Evolutionary conservation across 1,140 invertebrate genomes (phyloP).

Genomic region (Mizuhopecten yessoensis): DNA sequence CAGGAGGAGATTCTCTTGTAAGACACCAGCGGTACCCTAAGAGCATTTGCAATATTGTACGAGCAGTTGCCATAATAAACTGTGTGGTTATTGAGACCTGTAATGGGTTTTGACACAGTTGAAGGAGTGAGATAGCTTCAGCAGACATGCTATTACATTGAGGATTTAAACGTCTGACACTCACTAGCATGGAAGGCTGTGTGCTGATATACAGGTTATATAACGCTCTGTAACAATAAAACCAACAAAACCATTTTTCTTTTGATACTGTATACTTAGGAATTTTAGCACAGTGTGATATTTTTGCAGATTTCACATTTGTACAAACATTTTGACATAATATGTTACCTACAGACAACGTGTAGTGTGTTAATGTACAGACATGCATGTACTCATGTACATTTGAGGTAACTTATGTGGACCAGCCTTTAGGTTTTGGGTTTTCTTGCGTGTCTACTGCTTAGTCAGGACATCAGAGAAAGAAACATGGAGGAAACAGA

Average conservation of each 20-base stretch:
- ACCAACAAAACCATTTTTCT: not conserved
- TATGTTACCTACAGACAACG: too few species aligned
- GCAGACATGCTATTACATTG: constrained; percentile 19
- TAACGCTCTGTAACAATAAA: not conserved
- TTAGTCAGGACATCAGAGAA: too few species aligned
- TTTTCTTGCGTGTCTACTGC: too few species aligned
- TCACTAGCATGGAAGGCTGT: not conserved
- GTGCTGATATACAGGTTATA: not conserved
- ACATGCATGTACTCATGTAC: too few species aligned
- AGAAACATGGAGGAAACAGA: too few species aligned
- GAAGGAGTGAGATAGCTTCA: not conserved
- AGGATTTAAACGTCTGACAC: not conserved
- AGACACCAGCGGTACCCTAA: not conserved
- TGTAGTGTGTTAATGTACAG: too few species aligned
- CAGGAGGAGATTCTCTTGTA: not conserved
- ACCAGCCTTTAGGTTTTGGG: too few species aligned
- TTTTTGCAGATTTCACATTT: too few species aligned
- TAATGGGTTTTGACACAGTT: constrained; percentile 38
- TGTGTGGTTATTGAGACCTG: constrained; percentile 8
- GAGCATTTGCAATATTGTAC: not conserved
- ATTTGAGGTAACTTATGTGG: too few species aligned
- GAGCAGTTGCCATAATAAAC: not conserved
- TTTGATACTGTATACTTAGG: too few species aligned
- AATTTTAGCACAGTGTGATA: too few species aligned
- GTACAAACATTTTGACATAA: too few species aligned